Evolutionary conservation across 2,113 vertebrate genomes (phyloP), one percentile per base, ranked within the genome.

Genomic region (Oncorhynchus masou): DNA sequence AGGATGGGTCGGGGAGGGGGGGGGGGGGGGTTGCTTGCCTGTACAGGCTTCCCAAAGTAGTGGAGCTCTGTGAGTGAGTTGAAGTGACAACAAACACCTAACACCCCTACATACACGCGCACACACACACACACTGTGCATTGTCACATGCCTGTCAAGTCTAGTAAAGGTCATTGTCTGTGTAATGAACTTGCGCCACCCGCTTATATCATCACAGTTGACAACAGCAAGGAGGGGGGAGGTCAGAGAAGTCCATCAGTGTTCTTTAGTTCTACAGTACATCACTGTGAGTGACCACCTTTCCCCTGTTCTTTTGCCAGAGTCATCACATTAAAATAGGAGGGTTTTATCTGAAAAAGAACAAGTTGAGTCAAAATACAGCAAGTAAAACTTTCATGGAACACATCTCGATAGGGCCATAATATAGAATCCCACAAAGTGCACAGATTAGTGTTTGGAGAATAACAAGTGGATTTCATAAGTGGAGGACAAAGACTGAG

Each of bases 1-100:
- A 62, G 31, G 31, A 34, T 6, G 51, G 70, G 48, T 22, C 3
- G 12, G 48, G 13, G 9, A 71, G 70, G 29, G 64, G 16, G 60
- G 19, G 16, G 60, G 19, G 27, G 57, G 45, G 51, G 74, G 59
- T 13, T 70, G 72, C 75, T n/a, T 51, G 74, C 70, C 75, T 70
- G 27, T 22, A 31, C 9, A 8, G 2, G 70, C 81, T 74, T 49
- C 54, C 24, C n/a, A 22, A 49, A 74, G 71, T 1, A 45, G 59
- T 62, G 54, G 31, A 70, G 25, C 67, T 72, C 75, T 72, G 69
- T 75, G 29, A 66, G 12, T 13, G 9, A 31, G 45, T n/a, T 12
- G 0, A 0, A 19, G 12, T 70, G 34, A 70, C 34, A 45, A 48
- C 68, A n/a, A 48, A 22, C 15, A 54, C 16, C 49, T 48, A 70